phyloP scores from a whole-genome alignment of 2,113 vertebrate genomes.

The Egretta garzetta region DNA sequence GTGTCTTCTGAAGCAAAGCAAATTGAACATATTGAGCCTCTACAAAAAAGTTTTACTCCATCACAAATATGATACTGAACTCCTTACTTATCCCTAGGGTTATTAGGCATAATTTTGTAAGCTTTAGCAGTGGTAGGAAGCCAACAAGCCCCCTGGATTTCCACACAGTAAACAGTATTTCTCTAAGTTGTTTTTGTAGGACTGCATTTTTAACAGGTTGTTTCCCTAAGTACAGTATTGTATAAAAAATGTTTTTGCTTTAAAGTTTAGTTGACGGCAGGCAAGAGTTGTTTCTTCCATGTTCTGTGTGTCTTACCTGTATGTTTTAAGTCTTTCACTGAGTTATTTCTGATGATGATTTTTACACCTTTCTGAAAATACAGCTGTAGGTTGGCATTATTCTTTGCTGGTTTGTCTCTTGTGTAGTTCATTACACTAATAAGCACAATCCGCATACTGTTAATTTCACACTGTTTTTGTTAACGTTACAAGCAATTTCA shows the following conservation, averaged over 20 bases:
- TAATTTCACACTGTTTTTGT: not conserved
- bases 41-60: not conserved
- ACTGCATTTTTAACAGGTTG: not conserved
- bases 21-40: not conserved
- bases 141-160: not conserved
- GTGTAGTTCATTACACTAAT: not conserved
- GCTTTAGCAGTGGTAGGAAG: not conserved
- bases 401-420: not conserved
- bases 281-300: not conserved
- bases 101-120: not conserved
- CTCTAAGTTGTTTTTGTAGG: not conserved
- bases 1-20: not conserved
- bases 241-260: not conserved
- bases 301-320: not conserved
- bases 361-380: not conserved
- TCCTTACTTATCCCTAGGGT: not conserved
- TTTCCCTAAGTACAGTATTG: not conserved
- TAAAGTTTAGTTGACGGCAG: not conserved
- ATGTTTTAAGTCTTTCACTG: not conserved
- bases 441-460: not conserved
- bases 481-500: not conserved
- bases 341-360: not conserved
- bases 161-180: not conserved
- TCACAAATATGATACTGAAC: not conserved
- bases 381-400: not conserved